Conservation (phyloP, 2,888 invertebrate genomes). For the Rhopalosiphum nymphaeae region DNA sequence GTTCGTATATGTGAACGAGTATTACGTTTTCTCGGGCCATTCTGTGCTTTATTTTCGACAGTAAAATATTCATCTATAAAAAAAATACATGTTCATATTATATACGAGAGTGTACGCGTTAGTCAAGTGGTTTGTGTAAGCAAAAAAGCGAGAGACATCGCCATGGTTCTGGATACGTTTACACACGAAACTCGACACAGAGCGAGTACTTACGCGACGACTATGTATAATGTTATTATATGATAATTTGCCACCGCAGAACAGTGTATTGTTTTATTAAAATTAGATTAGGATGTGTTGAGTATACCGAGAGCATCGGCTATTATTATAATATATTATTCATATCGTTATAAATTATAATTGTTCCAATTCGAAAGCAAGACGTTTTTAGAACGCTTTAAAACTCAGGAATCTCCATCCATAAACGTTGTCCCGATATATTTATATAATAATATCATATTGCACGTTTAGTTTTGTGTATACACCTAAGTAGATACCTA, state of each 20-base stretch:
- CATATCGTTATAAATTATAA: neutral
- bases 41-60: neutral
- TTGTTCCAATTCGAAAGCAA: neutral
- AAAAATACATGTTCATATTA: neutral
- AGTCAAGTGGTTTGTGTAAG: neutral
- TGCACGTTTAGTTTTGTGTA: neutral
- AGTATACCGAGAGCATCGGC: neutral
- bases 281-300: neutral
- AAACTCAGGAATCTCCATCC: neutral
- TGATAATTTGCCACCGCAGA: neutral
- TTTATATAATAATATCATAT: neutral
- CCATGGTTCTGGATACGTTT: neutral
- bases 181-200: neutral
- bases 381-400: neutral
- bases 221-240: neutral
- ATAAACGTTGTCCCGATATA: neutral
- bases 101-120: neutral
- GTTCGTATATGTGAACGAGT: neutral
- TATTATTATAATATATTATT: conserved; percentile 1
- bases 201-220: neutral
- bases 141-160: neutral
- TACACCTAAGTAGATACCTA: neutral
- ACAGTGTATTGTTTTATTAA: conserved; percentile 9
- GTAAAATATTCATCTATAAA: neutral
- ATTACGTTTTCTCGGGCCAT: neutral